These are phyloP conservation scores for Colletes latitarsis DNA, from an alignment of 1,140 invertebrate genomes.

Conservation along the genomic window DNA sequence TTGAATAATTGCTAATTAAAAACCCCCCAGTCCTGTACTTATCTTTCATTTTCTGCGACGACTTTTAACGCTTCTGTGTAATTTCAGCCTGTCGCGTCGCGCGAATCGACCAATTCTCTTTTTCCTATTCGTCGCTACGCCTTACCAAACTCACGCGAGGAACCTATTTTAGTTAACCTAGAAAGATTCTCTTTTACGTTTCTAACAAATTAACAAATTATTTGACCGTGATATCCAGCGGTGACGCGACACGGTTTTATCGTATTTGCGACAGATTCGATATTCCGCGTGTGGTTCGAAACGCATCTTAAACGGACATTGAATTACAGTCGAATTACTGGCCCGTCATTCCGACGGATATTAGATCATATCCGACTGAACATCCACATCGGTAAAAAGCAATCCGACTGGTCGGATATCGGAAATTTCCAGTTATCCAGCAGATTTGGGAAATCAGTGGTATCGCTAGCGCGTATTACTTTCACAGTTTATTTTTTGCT, in stretches of 20 bases:
- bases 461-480: not conserved
- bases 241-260: not conserved
- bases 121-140: no score
- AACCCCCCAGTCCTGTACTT: no score
- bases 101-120: no score
- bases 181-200: no score
- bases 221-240: no score
- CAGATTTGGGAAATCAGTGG: not conserved
- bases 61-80: no score
- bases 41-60: no score
- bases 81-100: no score
- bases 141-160: no score
- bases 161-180: not conserved
- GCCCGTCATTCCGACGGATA: not conserved
- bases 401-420: not conserved
- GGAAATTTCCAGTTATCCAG: slow-evolving; percentile 4
- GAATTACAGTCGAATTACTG: slow-evolving; percentile 17
- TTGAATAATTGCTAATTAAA: no score
- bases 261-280: not conserved
- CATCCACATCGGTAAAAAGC: slow-evolving; percentile 7
- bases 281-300: not conserved
- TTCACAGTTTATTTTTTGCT: not conserved
- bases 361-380: slow-evolving; percentile 4
- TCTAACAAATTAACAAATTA: no score
- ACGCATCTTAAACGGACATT: not conserved